Evolutionary conservation across 2,797 vertebrate genomes (phyloP).

Genomic region (Forpus xanthops): DNA sequence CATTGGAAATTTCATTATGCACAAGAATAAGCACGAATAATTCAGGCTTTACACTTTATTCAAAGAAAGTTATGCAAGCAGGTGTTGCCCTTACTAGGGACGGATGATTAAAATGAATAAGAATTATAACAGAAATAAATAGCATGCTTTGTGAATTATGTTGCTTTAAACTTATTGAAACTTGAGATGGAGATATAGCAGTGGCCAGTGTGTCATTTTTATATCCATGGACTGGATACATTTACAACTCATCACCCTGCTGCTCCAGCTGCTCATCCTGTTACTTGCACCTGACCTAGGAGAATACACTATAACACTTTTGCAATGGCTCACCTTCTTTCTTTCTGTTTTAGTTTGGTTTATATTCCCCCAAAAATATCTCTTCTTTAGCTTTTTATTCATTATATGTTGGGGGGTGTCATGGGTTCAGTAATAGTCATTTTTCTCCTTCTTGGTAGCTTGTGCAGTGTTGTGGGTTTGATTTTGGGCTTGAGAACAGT

Average conservation of each 20-base stretch:
- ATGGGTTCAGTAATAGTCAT: too few relatives aligned
- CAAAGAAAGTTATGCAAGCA: background rate
- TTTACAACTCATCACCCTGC: background rate
- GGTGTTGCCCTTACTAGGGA: background rate
- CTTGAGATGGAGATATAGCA: background rate
- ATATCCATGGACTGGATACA: background rate
- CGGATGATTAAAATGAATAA: conserved; percentile 9
- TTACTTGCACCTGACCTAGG: background rate
- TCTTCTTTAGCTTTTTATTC: background rate
- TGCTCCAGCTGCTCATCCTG: background rate
- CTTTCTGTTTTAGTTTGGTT: background rate
- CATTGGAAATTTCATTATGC: background rate
- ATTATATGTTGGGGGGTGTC: background rate
- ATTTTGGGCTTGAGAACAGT: too few relatives aligned
- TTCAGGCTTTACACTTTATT: background rate
- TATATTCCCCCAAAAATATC: background rate
- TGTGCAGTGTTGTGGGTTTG: too few relatives aligned
- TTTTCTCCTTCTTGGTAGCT: too few relatives aligned
- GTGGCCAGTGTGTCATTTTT: background rate
- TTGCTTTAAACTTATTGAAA: background rate
- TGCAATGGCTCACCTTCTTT: accelerated
- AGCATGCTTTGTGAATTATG: background rate
- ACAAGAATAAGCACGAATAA: background rate
- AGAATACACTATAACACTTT: background rate
- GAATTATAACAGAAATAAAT: background rate